Evolutionary conservation across 2,797 vertebrate species (phyloP).

Genomic region (Oryzias dopingdopingensis): DNA sequence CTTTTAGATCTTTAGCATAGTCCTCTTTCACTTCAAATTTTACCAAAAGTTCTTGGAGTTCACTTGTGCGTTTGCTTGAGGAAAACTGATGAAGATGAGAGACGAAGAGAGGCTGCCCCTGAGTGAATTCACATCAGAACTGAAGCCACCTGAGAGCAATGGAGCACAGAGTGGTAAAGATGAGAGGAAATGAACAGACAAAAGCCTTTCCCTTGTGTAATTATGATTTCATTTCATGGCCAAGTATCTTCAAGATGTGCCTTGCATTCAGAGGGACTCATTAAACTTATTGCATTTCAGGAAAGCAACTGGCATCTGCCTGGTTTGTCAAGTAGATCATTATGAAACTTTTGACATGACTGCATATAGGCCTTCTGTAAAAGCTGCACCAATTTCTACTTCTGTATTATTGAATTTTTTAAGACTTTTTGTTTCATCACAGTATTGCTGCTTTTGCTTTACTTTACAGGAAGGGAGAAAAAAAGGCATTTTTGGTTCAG

Average conservation of each 20-base stretch:
- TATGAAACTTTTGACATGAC: background rate
- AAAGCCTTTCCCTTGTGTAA: constrained; percentile 71
- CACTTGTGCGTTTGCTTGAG: constrained; percentile 1
- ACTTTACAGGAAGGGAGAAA: too few relatives aligned
- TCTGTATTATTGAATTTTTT: too few relatives aligned
- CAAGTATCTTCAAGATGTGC: constrained; percentile 68
- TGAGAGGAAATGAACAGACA: constrained; percentile 71
- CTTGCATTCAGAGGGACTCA: constrained; percentile 59
- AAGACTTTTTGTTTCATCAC: too few relatives aligned
- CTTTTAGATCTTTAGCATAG: constrained; percentile 37
- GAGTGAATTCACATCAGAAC: constrained; percentile 49
- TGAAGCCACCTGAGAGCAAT: constrained; percentile 60
- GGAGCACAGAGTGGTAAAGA: constrained; percentile 57
- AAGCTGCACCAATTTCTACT: background rate
- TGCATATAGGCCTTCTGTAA: background rate
- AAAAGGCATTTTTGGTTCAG: too few relatives aligned
- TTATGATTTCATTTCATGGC: constrained; percentile 76
- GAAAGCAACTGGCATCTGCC: constrained; percentile 46
- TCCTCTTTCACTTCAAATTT: constrained; percentile 48
- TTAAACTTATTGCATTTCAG: constrained; percentile 51
- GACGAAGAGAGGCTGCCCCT: constrained; percentile 31
- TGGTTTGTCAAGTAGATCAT: constrained; percentile 13
- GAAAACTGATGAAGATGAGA: constrained; percentile 28
- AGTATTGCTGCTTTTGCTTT: too few relatives aligned
- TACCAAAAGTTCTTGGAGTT: constrained; percentile 32